These are phyloP conservation scores for Muscina levida DNA, from an alignment of 2,888 invertebrate genomes.

Conservation along the genomic window DNA sequence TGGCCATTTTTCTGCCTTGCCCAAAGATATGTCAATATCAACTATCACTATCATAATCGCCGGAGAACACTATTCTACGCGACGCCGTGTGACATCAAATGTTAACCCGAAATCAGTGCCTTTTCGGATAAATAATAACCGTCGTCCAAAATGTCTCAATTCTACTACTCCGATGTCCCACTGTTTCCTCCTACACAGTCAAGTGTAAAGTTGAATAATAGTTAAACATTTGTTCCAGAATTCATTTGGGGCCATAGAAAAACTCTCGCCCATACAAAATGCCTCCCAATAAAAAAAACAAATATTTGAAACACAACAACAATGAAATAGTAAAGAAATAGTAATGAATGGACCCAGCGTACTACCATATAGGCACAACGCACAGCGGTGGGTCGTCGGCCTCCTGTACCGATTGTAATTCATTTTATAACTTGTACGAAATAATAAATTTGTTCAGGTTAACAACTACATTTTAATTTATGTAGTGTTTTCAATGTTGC, in stretches of 20 bases:
- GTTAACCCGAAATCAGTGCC: too few species aligned
- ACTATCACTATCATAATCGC: too few species aligned
- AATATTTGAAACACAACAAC: conserved; percentile 14
- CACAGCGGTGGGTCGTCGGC: conserved; percentile 64
- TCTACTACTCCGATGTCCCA: conserved; percentile 38
- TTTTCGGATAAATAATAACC: too few species aligned
- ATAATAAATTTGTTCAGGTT: conserved; percentile 78
- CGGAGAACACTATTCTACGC: too few species aligned
- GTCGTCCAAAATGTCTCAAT: too few species aligned
- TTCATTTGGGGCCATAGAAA: conserved; percentile 35
- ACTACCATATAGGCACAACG: conserved; percentile 38
- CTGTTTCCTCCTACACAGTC: conserved; percentile 34
- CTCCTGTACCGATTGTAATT: conserved; percentile 63
- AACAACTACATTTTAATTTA: conserved; percentile 77
- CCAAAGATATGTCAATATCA: too few species aligned
- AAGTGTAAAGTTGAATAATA: conserved; percentile 47
- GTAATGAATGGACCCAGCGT: conserved; percentile 31
- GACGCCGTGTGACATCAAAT: too few species aligned
- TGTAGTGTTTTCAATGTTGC: conserved; percentile 67
- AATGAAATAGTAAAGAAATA: conserved; percentile 46
- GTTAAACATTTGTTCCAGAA: conserved; percentile 25
- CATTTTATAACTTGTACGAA: conserved; percentile 71
- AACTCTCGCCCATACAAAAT: not conserved
- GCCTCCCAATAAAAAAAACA: conserved; percentile 15
- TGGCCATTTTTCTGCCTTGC: too few species aligned